Percentiles rank a stretch among this genome's conserved stretches.
These are phyloP conservation scores for Drosophila maculinotata DNA, from an alignment of 2,888 invertebrate species.

Conservation along the genomic window DNA sequence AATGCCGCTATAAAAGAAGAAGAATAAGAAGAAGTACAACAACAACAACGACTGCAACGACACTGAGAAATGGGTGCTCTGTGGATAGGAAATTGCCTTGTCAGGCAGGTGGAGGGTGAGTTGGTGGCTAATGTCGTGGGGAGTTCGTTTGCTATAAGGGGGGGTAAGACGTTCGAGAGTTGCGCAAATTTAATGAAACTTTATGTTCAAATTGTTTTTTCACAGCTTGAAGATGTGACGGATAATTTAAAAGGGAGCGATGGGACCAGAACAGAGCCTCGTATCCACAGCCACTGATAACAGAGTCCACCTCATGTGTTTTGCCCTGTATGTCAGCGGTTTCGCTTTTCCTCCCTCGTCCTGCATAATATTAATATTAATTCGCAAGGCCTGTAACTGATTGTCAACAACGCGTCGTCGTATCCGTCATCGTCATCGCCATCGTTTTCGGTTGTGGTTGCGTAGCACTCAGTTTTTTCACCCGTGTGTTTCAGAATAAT, in stretches of 20 bases:
- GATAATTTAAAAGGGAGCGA: not conserved
- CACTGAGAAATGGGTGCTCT: constrained; percentile 75
- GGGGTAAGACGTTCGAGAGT: constrained; percentile 25
- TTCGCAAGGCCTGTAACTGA: constrained; percentile 64
- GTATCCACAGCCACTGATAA: constrained; percentile 71
- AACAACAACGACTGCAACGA: constrained; percentile 38
- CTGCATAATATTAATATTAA: constrained; percentile 77
- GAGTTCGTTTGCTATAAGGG: too few relatives aligned
- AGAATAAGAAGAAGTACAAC: constrained; percentile 29
- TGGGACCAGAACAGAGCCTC: constrained; percentile 65
- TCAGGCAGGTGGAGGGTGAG: constrained; percentile 24
- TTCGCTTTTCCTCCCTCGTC: constrained; percentile 44
- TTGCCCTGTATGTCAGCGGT: constrained; percentile 58
- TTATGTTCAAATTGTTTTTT: constrained; percentile 73
- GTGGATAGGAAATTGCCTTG: constrained; percentile 77
- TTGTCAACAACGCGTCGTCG: constrained; percentile 59
- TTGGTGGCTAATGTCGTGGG: not conserved
- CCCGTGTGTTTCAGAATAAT: constrained; percentile 63
- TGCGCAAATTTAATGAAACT: constrained; percentile 75
- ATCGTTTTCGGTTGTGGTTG: constrained; percentile 37
- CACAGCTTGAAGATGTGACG: constrained; percentile 45
- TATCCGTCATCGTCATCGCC: constrained; percentile 17
- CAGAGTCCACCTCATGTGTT: constrained; percentile 41
- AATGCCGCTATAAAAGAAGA: constrained; percentile 77
- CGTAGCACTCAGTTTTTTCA: constrained; percentile 30